Evolutionary conservation across 64 coral and sea anemone genomes (phyloP), one percentile per base, ranked within the genome.

Genomic region (Astreopora myriophthalma): DNA sequence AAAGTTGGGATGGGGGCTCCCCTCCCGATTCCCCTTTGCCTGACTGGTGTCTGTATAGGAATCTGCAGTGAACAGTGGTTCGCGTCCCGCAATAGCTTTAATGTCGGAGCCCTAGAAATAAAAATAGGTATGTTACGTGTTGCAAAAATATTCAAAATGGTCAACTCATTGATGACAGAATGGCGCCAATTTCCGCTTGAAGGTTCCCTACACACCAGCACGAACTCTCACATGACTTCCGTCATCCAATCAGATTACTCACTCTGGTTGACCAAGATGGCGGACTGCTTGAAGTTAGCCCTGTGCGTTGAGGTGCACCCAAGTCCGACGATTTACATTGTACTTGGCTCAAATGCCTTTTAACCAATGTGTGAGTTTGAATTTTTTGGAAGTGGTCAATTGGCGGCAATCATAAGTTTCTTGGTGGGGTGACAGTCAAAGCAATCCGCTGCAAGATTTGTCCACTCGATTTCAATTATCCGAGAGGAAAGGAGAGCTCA

Each of bases 271-370:
- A 84, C 28, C 91, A 96, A 96, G 91, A 96, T 96, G 95, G 95
- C 95, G 95, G 95, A 88, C 73, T 73, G 79, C 91, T 93, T 96
- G 91, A 96, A 96, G 95, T 42, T 68, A 27, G 38, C 49, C 65
- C 24, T 42, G 44, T 60, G 48, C 42, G 69, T 92, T 95, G 90
- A 83, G 87, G 48, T 92, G 83, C 84, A 94, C 60, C 73, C 75
- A 90, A 87, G 72, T 79, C 72, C 27, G 49, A 34, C 12, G 71
- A 62, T 87, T 88, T 64, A 67, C 27, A 33, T 65, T 83, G 20
- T 19, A 35, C 34, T 64, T 65, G 61, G 71, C 32, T 26, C 71
- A 27, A 58, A 51, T 88, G 4, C 32, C 89, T 94, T 82, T 63
- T 73, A 66, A 74, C 66, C 44, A 77, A 89, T 87, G 78, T 34